Base-by-base conservation (phyloP, 2,113 vertebrate species). In the Scatophagus argus region DNA sequence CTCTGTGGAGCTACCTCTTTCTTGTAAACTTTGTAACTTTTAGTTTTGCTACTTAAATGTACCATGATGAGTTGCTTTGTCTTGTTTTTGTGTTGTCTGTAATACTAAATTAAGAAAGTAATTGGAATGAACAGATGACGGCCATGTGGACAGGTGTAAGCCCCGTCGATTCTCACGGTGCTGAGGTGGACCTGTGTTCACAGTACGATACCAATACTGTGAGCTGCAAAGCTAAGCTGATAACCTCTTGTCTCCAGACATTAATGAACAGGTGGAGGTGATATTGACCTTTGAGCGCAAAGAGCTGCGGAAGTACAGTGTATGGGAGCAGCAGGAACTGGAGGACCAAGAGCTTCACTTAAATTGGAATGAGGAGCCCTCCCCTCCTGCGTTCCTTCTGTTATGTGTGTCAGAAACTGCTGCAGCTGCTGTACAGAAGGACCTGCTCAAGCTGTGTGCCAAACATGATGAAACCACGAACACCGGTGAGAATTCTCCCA, bases 341-440 rank as follows among this genome's bases (percentile, higher is more conserved):
- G 74, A 84, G 27, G 55, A 16, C 0, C 62, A 54, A 11, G 65
- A 56, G 5, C 5, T 88, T 47, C 3, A 11, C 31, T 81, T 84
- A 5, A 8, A 41, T 4, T 38, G 5, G 0, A 39, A 25, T 0
- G 55, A 69, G 34, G 62, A 75, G 1, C 49, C 39, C 0, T 13
- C 2, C 1, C 87, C 89, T 27, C 43, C 64, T 4, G 77, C 89
- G 31, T 47, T 95, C 8, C 88, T 98, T 87, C 93, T 97, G 72
- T 90, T 97, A 14, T 97, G 92, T 91, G 86, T 97, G 34, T 93
- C 95, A 32, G 86, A 94, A 71, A 79, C 91, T 79, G 95, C 95
- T 59, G 86, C 95, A 41, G 90, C 93, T 32, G 88, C 91, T 4
- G 68, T 96, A 72, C 89, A 94, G 75, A 89, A 34, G n/a, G 62